phyloP scores from a whole-genome alignment of 1,140 invertebrate species.

The Teleopsis dalmanni region DNA sequence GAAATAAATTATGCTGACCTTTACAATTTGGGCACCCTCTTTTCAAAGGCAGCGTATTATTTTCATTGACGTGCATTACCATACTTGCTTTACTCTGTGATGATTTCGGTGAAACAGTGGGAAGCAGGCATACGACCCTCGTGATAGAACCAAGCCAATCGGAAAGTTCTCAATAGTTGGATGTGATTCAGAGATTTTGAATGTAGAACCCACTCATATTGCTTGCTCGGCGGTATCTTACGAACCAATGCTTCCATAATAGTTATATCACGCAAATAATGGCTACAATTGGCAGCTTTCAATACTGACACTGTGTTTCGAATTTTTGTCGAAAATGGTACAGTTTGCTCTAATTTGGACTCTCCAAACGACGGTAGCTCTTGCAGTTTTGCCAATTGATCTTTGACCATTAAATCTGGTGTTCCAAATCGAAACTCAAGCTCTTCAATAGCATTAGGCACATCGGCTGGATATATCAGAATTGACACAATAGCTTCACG shows the following conservation, averaged over 20 bases:
- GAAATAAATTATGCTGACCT: not conserved
- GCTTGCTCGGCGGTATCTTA: not conserved
- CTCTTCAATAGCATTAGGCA: not conserved
- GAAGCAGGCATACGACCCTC: not conserved
- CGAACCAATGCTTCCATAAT: not conserved
- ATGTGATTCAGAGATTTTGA: not conserved
- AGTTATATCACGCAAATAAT: not conserved
- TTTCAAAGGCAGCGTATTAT: not conserved
- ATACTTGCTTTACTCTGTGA: not conserved
- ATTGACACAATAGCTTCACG: not conserved
- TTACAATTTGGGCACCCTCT: not conserved
- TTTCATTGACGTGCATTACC: not conserved
- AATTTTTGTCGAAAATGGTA: no score
- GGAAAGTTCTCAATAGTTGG: not conserved
- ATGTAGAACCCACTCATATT: constrained; percentile 1
- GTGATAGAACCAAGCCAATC: not conserved
- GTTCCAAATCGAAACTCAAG: not conserved
- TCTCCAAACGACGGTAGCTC: not conserved
- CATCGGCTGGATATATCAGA: not conserved
- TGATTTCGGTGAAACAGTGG: not conserved
- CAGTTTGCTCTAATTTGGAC: not conserved
- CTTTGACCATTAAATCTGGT: no score
- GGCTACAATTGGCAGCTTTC: not conserved
- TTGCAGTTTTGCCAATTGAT: no score
- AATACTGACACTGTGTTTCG: no score